Evolutionary conservation across 2,113 vertebrate genomes (phyloP).

Genomic region (Perccottus glenii): DNA sequence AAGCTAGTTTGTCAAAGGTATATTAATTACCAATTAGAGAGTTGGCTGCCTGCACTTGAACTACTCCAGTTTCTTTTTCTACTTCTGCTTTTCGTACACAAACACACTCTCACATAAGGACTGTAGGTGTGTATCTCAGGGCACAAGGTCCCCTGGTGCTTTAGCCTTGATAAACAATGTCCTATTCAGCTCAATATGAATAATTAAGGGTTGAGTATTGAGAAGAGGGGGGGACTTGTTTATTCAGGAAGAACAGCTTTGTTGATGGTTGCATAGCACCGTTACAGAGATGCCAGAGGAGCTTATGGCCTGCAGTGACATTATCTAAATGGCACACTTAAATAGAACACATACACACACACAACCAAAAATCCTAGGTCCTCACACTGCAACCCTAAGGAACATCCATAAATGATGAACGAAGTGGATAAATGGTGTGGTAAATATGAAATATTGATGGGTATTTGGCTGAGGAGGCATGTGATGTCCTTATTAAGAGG

Average conservation of each 20-base stretch:
- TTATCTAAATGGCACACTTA: constrained; percentile 75
- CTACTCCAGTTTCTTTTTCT: constrained; percentile 39
- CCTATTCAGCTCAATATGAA: constrained; percentile 75
- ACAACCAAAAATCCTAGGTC: constrained; percentile 28
- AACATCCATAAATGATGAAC: constrained; percentile 70
- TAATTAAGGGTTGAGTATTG: constrained; percentile 68
- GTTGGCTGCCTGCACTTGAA: constrained; percentile 56
- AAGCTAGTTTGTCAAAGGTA: constrained; percentile 70
- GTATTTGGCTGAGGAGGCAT: constrained; percentile 47
- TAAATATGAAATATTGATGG: constrained; percentile 75
- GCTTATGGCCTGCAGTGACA: constrained; percentile 63
- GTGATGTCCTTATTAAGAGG: constrained; percentile 46
- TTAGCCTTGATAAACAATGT: constrained; percentile 74
- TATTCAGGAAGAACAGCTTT: constrained; percentile 63
- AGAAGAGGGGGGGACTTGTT: constrained; percentile 63
- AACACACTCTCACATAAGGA: constrained; percentile 10
- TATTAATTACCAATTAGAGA: constrained; percentile 77
- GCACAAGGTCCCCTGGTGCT: constrained; percentile 53
- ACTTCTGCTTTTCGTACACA: constrained; percentile 17
- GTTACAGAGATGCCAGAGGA: constrained; percentile 55
- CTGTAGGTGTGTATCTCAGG: constrained; percentile 40
- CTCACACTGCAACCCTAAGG: constrained; percentile 41
- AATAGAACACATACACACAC: constrained; percentile 44
- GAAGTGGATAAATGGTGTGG: constrained; percentile 67
- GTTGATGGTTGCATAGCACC: constrained; percentile 46